These are phyloP conservation scores for Euproctis similis DNA, from an alignment of 2,888 invertebrate species.

Conservation along the genomic window DNA sequence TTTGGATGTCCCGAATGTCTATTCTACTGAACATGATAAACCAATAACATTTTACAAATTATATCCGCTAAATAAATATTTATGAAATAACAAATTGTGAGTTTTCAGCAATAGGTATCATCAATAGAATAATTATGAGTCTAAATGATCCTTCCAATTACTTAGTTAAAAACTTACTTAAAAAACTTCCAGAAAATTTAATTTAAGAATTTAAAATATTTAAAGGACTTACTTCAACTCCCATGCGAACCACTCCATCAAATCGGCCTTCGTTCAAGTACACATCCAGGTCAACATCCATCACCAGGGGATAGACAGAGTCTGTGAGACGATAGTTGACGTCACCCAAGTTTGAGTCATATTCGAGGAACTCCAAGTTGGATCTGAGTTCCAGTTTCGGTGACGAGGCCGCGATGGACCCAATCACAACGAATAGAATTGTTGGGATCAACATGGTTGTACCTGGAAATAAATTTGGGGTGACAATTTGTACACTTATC, in stretches of 20 bases:
- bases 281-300: constrained; percentile 51
- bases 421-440: constrained; percentile 37
- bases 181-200: no score
- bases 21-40: no score
- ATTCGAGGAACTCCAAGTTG: constrained; percentile 44
- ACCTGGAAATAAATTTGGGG: constrained; percentile 36
- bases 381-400: constrained; percentile 35
- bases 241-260: constrained; percentile 38
- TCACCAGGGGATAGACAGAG: constrained; percentile 40
- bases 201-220: no score
- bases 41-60: no score
- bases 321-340: constrained; percentile 48
- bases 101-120: no score
- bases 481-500: background rate
- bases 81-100: no score
- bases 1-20: no score
- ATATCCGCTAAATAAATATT: no score
- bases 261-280: constrained; percentile 40
- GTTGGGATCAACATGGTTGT: constrained; percentile 39
- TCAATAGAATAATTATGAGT: no score
- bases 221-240: constrained; percentile 39
- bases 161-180: no score
- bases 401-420: constrained; percentile 38
- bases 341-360: constrained; percentile 43
- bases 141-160: no score